Conservation (phyloP, 2,888 invertebrate genomes). For the Chamaedrilus cognettii region DNA sequence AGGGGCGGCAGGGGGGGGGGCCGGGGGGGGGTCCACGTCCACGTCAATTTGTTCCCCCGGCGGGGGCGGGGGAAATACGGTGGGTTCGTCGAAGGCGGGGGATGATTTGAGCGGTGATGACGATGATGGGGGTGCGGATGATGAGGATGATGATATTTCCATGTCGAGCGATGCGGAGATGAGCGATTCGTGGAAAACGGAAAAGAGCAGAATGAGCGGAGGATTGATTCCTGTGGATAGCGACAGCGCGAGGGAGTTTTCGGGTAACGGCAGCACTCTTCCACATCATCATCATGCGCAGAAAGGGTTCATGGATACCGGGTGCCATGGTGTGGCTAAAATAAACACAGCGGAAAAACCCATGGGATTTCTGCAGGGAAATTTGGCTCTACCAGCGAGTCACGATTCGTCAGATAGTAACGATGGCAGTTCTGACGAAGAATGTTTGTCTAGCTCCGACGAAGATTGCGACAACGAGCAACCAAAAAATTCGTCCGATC, state of each 20-base stretch:
- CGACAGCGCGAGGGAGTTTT: background rate
- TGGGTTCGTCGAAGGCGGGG: background rate
- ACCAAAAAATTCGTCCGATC: too few species aligned
- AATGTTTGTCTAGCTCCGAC: background rate
- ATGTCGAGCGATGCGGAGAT: background rate
- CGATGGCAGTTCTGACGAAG: background rate
- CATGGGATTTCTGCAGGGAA: too few species aligned
- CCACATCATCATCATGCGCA: too few species aligned
- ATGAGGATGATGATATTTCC: background rate
- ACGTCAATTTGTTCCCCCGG: background rate
- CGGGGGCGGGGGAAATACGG: background rate
- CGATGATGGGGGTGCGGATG: background rate
- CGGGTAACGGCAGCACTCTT: too few species aligned
- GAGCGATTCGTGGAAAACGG: background rate
- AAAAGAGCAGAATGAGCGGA: background rate
- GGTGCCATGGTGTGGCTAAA: background rate
- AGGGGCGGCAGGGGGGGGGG: background rate
- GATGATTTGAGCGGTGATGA: slow-evolving; percentile 1
- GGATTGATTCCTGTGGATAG: background rate
- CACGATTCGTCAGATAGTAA: background rate
- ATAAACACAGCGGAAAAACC: too few species aligned
- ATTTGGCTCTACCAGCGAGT: too few species aligned
- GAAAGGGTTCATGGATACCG: too few species aligned
- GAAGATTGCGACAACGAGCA: background rate
- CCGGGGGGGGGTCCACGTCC: background rate